Evolutionary conservation across 2,797 vertebrate genomes (phyloP).

Genomic region (Meriones psammophilus): DNA sequence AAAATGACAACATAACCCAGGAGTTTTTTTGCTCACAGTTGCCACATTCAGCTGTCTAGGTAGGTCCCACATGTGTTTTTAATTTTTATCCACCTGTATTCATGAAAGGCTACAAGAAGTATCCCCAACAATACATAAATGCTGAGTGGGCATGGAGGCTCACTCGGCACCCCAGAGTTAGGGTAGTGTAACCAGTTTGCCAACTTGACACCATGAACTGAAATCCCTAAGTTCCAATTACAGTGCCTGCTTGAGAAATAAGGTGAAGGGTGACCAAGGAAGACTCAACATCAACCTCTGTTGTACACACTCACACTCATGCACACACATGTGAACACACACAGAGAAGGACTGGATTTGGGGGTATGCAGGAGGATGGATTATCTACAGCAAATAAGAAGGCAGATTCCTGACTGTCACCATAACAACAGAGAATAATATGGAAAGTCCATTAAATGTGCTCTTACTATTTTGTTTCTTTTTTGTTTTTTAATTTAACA

Average conservation of each 20-base stretch:
- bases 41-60: background rate
- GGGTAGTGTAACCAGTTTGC: background rate
- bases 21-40: background rate
- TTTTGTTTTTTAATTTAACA: background rate
- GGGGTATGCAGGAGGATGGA: background rate
- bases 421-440: background rate
- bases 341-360: background rate
- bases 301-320: background rate
- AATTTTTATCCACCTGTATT: background rate
- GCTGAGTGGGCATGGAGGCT: background rate
- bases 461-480: background rate
- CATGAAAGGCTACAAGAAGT: slow-evolving; percentile 2
- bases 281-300: background rate
- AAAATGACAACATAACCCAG: background rate
- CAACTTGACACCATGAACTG: background rate
- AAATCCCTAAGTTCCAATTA: background rate
- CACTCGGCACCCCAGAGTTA: background rate
- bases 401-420: background rate
- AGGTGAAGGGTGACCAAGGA: background rate
- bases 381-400: background rate
- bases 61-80: background rate
- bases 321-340: background rate
- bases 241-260: background rate
- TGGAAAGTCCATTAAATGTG: background rate
- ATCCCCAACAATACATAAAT: background rate